These are phyloP conservation scores for Machimus rusticus DNA, from an alignment of 2,888 invertebrate species.

Conservation along the genomic window DNA sequence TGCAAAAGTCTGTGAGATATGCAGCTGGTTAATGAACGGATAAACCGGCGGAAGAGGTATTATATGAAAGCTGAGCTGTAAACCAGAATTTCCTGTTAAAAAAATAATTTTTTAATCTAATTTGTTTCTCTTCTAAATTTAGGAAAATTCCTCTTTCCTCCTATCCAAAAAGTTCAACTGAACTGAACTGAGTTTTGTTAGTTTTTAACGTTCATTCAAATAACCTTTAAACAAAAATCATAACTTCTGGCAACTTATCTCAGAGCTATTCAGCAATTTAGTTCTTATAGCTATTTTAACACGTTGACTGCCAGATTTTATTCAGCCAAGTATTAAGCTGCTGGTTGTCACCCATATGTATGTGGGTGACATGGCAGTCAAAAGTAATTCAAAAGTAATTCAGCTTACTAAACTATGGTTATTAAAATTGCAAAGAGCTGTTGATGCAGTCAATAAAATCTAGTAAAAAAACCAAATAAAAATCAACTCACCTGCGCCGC, in stretches of 20 bases:
- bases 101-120: not conserved
- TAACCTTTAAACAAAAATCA: too few species aligned
- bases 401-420: not conserved
- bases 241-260: too few species aligned
- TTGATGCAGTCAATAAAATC: not conserved
- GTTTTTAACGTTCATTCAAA: not conserved
- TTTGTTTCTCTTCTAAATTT: not conserved
- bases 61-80: not conserved
- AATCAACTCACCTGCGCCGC: constrained; percentile 36
- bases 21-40: not conserved
- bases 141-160: not conserved
- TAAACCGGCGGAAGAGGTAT: not conserved
- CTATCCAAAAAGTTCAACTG: not conserved
- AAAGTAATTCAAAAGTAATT: not conserved
- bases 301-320: too few species aligned
- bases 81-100: not conserved
- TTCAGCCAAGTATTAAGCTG: too few species aligned
- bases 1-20: not conserved
- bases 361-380: too few species aligned
- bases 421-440: too few species aligned
- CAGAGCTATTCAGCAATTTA: not conserved
- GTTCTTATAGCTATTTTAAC: not conserved
- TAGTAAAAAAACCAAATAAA: not conserved
- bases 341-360: too few species aligned
- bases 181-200: too few species aligned